These are phyloP conservation scores for Cephonodes hylas DNA, from an alignment of 2,888 invertebrate genomes.

Conservation along the genomic window DNA sequence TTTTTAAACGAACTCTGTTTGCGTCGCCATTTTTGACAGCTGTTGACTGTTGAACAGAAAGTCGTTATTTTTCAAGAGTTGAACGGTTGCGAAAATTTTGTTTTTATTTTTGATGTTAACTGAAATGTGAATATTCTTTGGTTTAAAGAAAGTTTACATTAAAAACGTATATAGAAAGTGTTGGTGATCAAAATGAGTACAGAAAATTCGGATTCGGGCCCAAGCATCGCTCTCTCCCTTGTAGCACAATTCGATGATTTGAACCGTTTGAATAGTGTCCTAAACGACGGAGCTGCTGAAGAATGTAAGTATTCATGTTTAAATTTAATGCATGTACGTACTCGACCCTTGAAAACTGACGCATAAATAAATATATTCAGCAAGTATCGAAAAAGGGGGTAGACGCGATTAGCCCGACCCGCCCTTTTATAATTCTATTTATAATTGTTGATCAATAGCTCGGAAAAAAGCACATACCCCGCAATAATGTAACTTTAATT, in stretches of 20 bases:
- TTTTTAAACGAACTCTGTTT: slow-evolving; percentile 22
- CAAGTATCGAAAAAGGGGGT: background rate
- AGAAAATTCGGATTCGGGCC: slow-evolving; percentile 65
- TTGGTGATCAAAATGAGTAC: slow-evolving; percentile 58
- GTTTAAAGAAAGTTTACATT: background rate
- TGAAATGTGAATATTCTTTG: slow-evolving; percentile 19
- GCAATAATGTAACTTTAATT: too few species aligned
- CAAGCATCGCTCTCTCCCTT: slow-evolving; percentile 77
- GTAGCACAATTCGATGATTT: slow-evolving; percentile 87
- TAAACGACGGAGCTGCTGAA: slow-evolving; percentile 85
- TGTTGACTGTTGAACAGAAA: slow-evolving; percentile 17
- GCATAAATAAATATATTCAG: too few species aligned
- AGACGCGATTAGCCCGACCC: background rate
- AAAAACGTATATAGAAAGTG: background rate
- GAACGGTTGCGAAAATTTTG: slow-evolving; percentile 13
- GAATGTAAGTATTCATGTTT: slow-evolving; percentile 79
- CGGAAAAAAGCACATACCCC: too few species aligned
- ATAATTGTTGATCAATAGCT: too few species aligned
- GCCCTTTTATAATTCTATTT: background rate
- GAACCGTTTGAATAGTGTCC: slow-evolving; percentile 83
- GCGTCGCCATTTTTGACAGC: slow-evolving; percentile 16
- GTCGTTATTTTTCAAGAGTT: slow-evolving; percentile 42
- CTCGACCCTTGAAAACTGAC: background rate
- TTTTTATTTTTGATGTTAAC: slow-evolving; percentile 17
- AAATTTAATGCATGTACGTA: background rate